A percentile compares a stretch with the other conserved stretches of the same genome.
phyloP scores from a whole-genome alignment of 2,113 vertebrate genomes.

The Bambusicola thoracicus region DNA sequence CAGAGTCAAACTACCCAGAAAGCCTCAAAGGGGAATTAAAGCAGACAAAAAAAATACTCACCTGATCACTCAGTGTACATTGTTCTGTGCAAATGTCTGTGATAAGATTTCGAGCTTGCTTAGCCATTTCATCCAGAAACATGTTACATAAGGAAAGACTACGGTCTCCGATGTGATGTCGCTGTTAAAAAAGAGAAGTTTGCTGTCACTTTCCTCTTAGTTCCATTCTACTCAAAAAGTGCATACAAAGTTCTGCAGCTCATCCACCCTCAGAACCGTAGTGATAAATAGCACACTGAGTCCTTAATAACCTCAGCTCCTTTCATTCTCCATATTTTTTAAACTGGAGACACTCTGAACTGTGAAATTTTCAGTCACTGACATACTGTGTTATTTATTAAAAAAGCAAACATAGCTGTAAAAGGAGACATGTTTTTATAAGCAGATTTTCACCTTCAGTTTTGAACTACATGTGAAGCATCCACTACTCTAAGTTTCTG shows the following conservation, averaged over 20 bases:
- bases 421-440: background rate
- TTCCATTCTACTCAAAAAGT: background rate
- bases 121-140: constrained; percentile 99
- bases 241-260: background rate
- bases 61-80: constrained; percentile 98
- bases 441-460: background rate
- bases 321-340: background rate
- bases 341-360: background rate
- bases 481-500: background rate
- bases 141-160: constrained; percentile 98
- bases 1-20: background rate
- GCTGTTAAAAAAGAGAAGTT: constrained; percentile 69
- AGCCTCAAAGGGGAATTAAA: background rate
- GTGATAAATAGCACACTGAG: background rate
- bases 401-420: background rate
- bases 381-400: background rate
- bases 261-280: background rate
- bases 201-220: background rate
- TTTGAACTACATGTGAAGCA: background rate
- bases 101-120: constrained; percentile 97
- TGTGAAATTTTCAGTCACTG: background rate
- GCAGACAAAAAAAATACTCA: constrained; percentile 48
- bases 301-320: background rate
- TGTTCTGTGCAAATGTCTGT: constrained; percentile 99
- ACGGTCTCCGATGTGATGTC: constrained; percentile 97